Base-by-base conservation (phyloP, 2,797 vertebrate genomes). In the Chelidonichthys spinosus region DNA sequence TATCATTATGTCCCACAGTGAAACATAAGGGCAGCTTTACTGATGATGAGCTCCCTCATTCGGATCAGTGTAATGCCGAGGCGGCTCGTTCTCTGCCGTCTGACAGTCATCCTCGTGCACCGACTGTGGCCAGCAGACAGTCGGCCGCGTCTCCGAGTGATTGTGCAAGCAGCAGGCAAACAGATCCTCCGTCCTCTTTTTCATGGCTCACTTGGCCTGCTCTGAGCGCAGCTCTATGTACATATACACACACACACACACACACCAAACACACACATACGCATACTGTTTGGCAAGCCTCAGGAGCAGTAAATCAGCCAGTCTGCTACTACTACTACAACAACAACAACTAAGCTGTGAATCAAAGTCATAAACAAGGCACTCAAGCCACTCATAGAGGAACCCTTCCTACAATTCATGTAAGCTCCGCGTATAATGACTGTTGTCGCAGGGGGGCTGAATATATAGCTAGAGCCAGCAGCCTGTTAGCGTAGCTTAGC, bases 1-100 rank as follows among this genome's bases (percentile, higher is more conserved):
- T 55, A 74, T 82, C 65, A 61, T 65, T 58, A 47, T 63, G 72
- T 35, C 63, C 52, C 80, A 44, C 63, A 54, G 64, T 17, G 18
- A 72, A 71, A 79, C 61, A 75, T 7, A 25, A 64, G 63, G 79
- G 43, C 50, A 3, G 32, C 68, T 81, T 63, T 18, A 15, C 62
- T 80, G 85, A 85, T 80, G 85, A 85, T 72, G 74, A 82, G 82
- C 62, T 67, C 66, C 36, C 84, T 90, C 84, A 81, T 91, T 87
- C 86, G 83, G 72, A 87, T 87, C 71, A 43, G 63, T 49, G 68
- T 76, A 70, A 69, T 63, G 83, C 89, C 5, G 44, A 86, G 72
- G 37, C n/a, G 32, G 58, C 85, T 91, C 63, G n/a, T 59, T 79
- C 76, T 75, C 75, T 35, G 63, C 69, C 56, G 63, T 71, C 76